Conservation (phyloP, 2,888 invertebrate genomes). For the Conomelus anceps region DNA sequence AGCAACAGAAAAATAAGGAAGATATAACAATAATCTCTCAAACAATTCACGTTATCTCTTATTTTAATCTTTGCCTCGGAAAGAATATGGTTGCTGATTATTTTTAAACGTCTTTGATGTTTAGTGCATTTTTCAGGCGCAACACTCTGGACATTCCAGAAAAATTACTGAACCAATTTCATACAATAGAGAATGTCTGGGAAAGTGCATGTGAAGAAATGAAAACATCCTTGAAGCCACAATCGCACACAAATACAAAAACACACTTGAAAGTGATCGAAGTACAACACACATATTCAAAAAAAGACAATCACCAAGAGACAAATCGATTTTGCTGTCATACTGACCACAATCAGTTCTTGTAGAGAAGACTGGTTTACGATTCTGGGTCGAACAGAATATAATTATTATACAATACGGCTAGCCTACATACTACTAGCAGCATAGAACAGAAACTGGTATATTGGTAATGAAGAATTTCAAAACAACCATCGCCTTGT, state of each 20-base stretch:
- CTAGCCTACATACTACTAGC: not conserved
- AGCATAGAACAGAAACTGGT: not conserved
- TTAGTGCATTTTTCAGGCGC: not conserved
- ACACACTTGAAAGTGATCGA: not conserved
- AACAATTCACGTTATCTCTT: too few species aligned
- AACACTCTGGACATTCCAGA: not conserved
- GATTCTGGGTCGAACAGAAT: not conserved
- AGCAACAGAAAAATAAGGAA: too few species aligned
- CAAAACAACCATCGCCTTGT: not conserved
- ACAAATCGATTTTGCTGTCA: not conserved
- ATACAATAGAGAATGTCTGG: not conserved
- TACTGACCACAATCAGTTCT: not conserved
- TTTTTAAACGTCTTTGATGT: not conserved
- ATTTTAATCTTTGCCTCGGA: too few species aligned
- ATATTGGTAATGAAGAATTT: not conserved
- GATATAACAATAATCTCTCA: too few species aligned
- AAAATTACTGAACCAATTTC: not conserved
- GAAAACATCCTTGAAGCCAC: not conserved
- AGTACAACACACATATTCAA: not conserved
- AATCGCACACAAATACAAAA: not conserved
- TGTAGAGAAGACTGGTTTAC: not conserved
- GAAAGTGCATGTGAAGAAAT: not conserved
- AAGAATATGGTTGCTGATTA: not conserved
- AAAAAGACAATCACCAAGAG: not conserved
- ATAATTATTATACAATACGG: not conserved